Conservation (phyloP, 35 echinoderm and acorn worm species). For the Ptychodera flava region DNA sequence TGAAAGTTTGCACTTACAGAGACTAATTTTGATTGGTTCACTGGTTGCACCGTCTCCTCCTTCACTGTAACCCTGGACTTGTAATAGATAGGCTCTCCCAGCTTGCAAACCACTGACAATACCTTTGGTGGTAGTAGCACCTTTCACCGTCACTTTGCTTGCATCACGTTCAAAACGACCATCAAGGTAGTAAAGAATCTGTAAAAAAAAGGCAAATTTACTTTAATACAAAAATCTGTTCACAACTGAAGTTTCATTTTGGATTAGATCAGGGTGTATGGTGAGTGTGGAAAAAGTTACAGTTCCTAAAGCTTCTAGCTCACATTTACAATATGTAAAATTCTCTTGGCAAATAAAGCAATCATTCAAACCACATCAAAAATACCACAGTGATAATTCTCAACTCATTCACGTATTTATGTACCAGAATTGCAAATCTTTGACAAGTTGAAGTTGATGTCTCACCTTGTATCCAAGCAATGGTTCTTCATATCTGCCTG, state of each 20-base stretch:
- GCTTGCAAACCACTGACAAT: neutral
- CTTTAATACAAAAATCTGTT: neutral
- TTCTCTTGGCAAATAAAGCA: neutral
- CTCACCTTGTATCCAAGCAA: conserved; percentile 12
- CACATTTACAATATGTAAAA: neutral
- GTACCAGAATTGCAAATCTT: too few relatives aligned
- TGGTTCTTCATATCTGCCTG: conserved; percentile 11
- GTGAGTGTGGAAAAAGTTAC: neutral
- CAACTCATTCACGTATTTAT: too few relatives aligned
- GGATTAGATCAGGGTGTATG: neutral
- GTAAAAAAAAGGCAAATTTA: neutral
- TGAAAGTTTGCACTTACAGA: conserved; percentile 13
- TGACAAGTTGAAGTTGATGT: too few relatives aligned
- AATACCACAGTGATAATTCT: neutral
- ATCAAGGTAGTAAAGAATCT: conserved; percentile 11
- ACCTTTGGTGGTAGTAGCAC: neutral
- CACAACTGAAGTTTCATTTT: neutral
- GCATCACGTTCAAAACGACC: conserved; percentile 22
- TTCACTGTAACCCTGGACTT: conserved; percentile 16
- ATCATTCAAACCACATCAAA: neutral
- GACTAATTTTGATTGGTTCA: conserved; percentile 3
- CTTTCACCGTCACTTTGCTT: neutral
- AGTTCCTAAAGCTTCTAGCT: neutral
- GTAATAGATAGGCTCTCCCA: neutral
- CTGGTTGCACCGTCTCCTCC: neutral